Conservation (phyloP, 2,888 invertebrate genomes). For the Onchidella celtica region DNA sequence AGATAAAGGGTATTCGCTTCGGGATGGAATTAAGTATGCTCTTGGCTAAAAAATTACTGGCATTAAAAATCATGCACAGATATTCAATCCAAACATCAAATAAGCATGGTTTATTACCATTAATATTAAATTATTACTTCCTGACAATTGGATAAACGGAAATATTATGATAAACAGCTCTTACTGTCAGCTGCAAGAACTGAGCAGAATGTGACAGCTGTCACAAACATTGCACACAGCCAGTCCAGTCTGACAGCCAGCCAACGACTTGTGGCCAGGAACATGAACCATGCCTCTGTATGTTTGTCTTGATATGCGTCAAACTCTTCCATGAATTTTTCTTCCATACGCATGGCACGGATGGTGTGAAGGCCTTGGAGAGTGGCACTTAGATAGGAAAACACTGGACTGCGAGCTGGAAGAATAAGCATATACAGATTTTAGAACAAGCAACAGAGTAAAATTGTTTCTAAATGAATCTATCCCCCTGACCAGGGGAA, state of each 20-base stretch:
- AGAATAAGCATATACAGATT: neutral
- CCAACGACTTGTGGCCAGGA: constrained; percentile 93
- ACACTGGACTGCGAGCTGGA: constrained; percentile 95
- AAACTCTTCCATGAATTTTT: constrained; percentile 85
- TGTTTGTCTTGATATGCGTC: constrained; percentile 84
- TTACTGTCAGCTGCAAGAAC: constrained; percentile 84
- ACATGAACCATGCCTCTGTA: constrained; percentile 95
- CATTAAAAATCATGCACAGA: no score
- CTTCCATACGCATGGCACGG: constrained; percentile 91
- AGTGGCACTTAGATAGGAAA: constrained; percentile 93
- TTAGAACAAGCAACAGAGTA: no score
- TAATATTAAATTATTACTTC: no score
- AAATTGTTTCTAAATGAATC: no score
- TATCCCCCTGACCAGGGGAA: no score
- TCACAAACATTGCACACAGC: constrained; percentile 92
- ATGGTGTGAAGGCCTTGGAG: constrained; percentile 95
- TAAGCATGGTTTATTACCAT: no score
- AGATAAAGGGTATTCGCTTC: no score
- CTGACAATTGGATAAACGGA: no score
- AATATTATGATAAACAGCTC: constrained; percentile 43
- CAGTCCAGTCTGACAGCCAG: constrained; percentile 96
- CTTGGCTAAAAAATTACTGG: no score
- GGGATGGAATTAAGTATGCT: no score
- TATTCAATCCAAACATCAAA: no score
- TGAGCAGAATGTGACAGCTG: constrained; percentile 91